Base-by-base conservation (phyloP, 2,113 vertebrate species). In the Varanus komodoensis region DNA sequence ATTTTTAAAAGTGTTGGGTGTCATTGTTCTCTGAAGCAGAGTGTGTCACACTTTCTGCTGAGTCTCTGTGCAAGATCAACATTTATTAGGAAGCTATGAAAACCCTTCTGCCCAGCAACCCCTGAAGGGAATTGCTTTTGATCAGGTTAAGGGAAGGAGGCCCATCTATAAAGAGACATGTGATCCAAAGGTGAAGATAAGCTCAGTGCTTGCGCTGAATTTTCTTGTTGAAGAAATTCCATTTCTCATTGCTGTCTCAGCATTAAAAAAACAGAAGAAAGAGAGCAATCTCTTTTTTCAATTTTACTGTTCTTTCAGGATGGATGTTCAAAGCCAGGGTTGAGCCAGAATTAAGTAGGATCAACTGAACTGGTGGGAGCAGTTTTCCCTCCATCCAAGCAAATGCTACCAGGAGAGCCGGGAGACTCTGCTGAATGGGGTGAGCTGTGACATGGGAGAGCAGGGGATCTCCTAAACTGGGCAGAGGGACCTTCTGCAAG, bases 21-120 rank as follows among this genome's bases (percentile, higher is more conserved):
- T 57, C 91, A 68, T 84, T 14, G 57, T 61, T 21, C 73, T 2
- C 50, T 81, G 52, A 84, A 2, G 80, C 27, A 8, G 86, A 54
- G 32, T 34, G 23, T 34, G 57, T 91, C 54, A 15, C 17, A 15
- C 54, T 82, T 90, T 88, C 78, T 38, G 74, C n/a, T 23, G 64
- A 12, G 91, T 89, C 78, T 90, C 87, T 87, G 88, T 93, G 73
- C 9, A 88, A 92, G 90, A 93, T 93, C 84, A 93, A 90, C 44
- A 74, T 85, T 91, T 21, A 29, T 69, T 52, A 14, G 90, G 89
- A 89, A 78, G 89, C 86, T 88, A 12, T 29, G 69, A 86, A 21
- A 21, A 86, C 78, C 14, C 54, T 3, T 84, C 79, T 79, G 87
- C 84, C 71, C 92, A 84, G 84, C 6, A 52, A 1, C 3, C 74